Base-by-base conservation (phyloP, 2,888 invertebrate species). In the Tiliacea citrago region DNA sequence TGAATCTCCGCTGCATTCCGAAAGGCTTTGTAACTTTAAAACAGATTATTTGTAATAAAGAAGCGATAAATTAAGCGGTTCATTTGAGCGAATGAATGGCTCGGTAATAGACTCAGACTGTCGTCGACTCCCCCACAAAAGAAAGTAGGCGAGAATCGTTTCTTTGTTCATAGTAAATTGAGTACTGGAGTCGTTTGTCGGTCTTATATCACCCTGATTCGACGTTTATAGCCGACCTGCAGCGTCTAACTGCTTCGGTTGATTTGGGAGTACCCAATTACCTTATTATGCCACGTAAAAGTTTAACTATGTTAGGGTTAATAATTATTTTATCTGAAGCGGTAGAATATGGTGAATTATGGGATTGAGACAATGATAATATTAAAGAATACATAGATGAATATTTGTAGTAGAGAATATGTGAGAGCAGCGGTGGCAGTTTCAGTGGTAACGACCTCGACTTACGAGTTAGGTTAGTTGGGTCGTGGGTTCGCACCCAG, bases 151-250 rank as follows among this genome's bases (percentile, higher is more conserved):
- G 90, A 90, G 90, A 91, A 92, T 88, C 91, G 89, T 92, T 94
- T 93, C 95, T 95, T 95, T 95, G 95, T 96, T 96, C 95, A 95
- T 94, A 92, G 91, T 93, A 94, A 95, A 95, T 95, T 94, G 95
- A 95, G 94, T 94, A 93, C 93, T 90, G 90, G 86, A 92, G 93
- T 92, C 94, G 94, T 95, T 95, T 95, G 94, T 95, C 95, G 95
- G 91, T 91, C 92, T 93, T 96, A 95, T 95, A 95, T 95, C 94
- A 94, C 92, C 91, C 92, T 95, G 95, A 96, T 95, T 94, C 94
- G 96, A 96, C 96, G 90, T 96, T 96, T 95, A 95, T 94, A 88
- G 94, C 91, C 91, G 88, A 89, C 89, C 92, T 92, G 92, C 90
- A 91, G 89, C 90, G 86, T 91, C 90, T 90, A 88, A 89, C 90